Percentiles rank a stretch among this genome's conserved stretches.
These are phyloP conservation scores for Pentamera pediparva DNA, from an alignment of 53 echinoderm and acorn worm species.

Conservation along the genomic window DNA sequence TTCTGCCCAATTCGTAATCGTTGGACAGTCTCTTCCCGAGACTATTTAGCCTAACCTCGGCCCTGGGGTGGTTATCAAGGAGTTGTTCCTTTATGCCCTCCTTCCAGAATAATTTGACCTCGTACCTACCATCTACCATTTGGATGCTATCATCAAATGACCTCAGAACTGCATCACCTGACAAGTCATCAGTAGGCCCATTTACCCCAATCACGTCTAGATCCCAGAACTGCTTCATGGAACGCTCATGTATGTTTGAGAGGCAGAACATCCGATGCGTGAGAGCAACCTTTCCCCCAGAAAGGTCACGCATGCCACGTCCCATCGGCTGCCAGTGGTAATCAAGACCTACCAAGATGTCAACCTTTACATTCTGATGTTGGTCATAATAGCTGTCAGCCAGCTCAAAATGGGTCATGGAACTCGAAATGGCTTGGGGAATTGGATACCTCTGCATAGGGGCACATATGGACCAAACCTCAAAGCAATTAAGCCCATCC, in stretches of 20 bases:
- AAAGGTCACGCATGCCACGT: not conserved
- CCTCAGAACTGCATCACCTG: slow-evolving; percentile 21
- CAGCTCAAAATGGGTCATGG: slow-evolving; percentile 7
- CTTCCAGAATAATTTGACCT: slow-evolving; percentile 20
- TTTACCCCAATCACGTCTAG: slow-evolving; percentile 22
- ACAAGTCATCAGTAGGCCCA: not conserved
- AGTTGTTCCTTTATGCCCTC: slow-evolving; percentile 26
- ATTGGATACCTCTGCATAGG: not conserved
- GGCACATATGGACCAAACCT: slow-evolving; percentile 20
- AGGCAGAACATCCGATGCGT: slow-evolving; percentile 10
- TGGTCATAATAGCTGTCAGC: slow-evolving; percentile 21
- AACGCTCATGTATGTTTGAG: not conserved
- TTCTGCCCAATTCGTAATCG: slow-evolving; percentile 5
- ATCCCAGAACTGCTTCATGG: slow-evolving; percentile 17
- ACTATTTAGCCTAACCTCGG: slow-evolving; percentile 8
- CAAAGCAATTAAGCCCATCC: slow-evolving; percentile 7
- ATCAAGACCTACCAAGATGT: slow-evolving; percentile 18
- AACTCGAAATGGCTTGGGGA: not conserved
- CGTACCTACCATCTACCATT: slow-evolving; percentile 20
- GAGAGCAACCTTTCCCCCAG: slow-evolving; percentile 21
- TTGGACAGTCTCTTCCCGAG: slow-evolving; percentile 20
- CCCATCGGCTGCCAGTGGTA: slow-evolving; percentile 23
- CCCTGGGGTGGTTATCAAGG: not conserved
- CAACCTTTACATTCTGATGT: slow-evolving; percentile 7
- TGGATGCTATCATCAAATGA: slow-evolving; percentile 20